These are phyloP conservation scores for Podarcis cretensis DNA, from an alignment of 2,113 vertebrate genomes.

Conservation along the genomic window DNA sequence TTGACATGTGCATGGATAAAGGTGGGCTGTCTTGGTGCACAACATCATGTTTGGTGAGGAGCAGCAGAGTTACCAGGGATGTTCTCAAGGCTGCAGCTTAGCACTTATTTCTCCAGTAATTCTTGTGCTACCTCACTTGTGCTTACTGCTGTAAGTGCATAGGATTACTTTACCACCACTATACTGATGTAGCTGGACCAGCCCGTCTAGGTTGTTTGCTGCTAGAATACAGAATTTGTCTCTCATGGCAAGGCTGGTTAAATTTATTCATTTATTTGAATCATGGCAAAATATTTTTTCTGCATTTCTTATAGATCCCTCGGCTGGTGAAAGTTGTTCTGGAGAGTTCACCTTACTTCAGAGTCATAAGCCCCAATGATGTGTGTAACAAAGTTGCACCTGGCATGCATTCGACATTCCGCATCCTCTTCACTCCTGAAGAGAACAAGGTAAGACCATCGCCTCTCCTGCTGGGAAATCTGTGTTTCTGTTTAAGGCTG, in stretches of 20 bases:
- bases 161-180: too few species aligned
- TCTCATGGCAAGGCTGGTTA: background rate
- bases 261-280: rapidly evolving
- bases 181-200: background rate
- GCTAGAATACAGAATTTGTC: background rate
- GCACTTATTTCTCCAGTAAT: too few species aligned
- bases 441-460: constrained; percentile 83
- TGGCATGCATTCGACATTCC: constrained; percentile 75
- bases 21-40: too few species aligned
- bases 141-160: too few species aligned
- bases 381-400: constrained; percentile 77
- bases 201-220: background rate
- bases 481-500: background rate
- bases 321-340: constrained; percentile 78
- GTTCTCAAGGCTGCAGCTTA: too few species aligned
- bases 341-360: constrained; percentile 83
- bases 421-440: constrained; percentile 81
- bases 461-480: too few species aligned
- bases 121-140: too few species aligned
- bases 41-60: too few species aligned
- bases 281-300: rapidly evolving
- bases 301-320: constrained; percentile 72
- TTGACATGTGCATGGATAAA: too few species aligned
- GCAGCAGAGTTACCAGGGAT: too few species aligned
- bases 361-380: constrained; percentile 70